phyloP scores from a whole-genome alignment of 2,888 invertebrate species.

The Lamellibrachia satsuma region DNA sequence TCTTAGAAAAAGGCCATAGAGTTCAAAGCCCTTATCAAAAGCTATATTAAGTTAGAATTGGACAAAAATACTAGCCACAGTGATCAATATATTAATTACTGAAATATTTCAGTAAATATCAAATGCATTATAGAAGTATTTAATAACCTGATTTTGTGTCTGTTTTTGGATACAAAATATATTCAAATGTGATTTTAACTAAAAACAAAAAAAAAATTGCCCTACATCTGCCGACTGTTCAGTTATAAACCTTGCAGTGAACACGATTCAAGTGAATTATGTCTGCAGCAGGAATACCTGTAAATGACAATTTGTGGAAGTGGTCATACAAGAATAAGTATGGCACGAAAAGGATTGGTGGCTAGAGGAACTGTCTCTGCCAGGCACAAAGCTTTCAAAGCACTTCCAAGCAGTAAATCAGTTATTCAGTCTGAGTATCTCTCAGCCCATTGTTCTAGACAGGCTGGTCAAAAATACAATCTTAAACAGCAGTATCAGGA shows the following conservation, averaged over 20 bases:
- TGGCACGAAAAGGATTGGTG: not conserved
- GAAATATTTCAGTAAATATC: not conserved
- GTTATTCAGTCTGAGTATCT: not conserved
- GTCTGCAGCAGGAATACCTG: not conserved
- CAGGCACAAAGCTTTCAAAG: not conserved
- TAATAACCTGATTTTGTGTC: not conserved
- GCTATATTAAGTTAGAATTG: not conserved
- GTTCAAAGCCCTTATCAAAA: not conserved
- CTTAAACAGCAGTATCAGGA: not conserved
- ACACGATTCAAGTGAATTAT: not conserved
- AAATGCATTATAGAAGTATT: not conserved
- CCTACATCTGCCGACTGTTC: not conserved
- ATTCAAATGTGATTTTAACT: not conserved
- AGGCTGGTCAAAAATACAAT: not conserved
- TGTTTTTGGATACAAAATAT: not conserved
- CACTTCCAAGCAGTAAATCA: not conserved
- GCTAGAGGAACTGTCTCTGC: not conserved
- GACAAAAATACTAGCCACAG: not conserved
- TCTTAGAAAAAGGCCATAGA: not conserved
- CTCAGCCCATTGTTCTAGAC: not conserved
- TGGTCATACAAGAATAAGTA: not conserved
- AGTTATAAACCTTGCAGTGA: not conserved
- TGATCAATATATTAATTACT: not conserved
- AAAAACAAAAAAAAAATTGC: not conserved
- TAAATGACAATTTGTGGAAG: not conserved